A percentile compares a stretch with the other conserved stretches of the same genome.
These are phyloP conservation scores for Cavia aperea DNA, from an alignment of 2,113 vertebrate genomes.

Conservation along the genomic window DNA sequence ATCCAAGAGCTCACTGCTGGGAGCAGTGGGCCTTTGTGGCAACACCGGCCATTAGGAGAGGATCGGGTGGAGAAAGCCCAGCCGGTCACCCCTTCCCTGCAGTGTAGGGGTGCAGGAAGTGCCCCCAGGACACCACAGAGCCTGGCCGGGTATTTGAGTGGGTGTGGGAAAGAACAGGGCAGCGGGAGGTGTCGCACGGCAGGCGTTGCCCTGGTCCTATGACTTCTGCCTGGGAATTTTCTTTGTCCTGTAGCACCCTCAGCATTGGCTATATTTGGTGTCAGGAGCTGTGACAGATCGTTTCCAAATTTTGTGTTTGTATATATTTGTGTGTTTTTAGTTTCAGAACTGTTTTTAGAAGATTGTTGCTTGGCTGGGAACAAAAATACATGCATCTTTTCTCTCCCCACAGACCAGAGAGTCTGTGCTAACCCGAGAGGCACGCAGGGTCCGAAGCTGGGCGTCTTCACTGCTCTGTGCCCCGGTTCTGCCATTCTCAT, in stretches of 20 bases:
- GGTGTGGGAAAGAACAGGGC: neutral
- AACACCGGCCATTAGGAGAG: neutral
- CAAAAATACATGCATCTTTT: neutral
- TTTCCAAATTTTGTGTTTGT: neutral
- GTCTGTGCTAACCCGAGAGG: neutral
- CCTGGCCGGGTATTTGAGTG: neutral
- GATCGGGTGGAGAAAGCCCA: neutral
- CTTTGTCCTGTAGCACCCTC: neutral
- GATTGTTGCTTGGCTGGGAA: neutral
- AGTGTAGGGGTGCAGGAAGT: accelerated
- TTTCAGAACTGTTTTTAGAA: neutral
- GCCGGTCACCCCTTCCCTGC: neutral
- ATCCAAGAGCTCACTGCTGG: neutral
- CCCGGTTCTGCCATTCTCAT: neutral
- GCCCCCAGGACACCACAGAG: neutral
- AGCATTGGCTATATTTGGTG: neutral
- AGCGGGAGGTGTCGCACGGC: neutral
- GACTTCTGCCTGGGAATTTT: neutral
- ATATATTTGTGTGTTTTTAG: neutral
- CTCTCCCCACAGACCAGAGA: neutral
- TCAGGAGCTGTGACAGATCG: neutral
- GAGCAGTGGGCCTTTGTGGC: neutral
- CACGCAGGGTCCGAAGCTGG: neutral
- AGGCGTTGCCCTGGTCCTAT: neutral
- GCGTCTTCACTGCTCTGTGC: neutral